Conservation (phyloP, 2,888 invertebrate species). For the Cordylochernes scorpioides region DNA sequence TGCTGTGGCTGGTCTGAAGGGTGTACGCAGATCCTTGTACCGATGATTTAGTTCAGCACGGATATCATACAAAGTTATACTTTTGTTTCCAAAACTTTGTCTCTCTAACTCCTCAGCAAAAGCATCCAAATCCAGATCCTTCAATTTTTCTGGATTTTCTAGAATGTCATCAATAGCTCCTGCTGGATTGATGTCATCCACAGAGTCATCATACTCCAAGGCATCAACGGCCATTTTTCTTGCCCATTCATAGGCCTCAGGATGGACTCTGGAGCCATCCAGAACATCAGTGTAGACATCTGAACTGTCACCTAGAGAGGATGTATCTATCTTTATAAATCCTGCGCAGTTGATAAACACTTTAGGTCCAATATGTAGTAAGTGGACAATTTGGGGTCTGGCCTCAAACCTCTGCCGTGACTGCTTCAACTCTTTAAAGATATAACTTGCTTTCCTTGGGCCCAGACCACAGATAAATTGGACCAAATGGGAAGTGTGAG, state of each 20-base stretch:
- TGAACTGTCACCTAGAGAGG: constrained; percentile 69
- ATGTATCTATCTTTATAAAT: constrained; percentile 93
- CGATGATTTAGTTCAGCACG: constrained; percentile 75
- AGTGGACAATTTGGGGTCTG: constrained; percentile 73
- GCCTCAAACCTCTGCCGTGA: constrained; percentile 66
- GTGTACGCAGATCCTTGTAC: constrained; percentile 60
- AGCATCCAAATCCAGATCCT: constrained; percentile 88
- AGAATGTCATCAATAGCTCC: constrained; percentile 90
- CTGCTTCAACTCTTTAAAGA: too few species aligned
- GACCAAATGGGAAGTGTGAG: constrained; percentile 58
- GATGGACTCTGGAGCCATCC: constrained; percentile 91
- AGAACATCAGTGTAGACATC: constrained; percentile 83
- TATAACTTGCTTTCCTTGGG: constrained; percentile 83
- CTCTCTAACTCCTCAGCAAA: constrained; percentile 89
- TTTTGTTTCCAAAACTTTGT: constrained; percentile 38
- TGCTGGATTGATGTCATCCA: constrained; percentile 66
- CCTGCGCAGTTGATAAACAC: constrained; percentile 97
- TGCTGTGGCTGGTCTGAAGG: constrained; percentile 46
- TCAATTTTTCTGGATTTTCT: constrained; percentile 70
- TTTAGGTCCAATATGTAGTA: constrained; percentile 89
- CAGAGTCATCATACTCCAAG: constrained; percentile 67
- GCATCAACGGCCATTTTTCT: constrained; percentile 99
- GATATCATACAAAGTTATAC: constrained; percentile 83
- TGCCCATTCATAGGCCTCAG: constrained; percentile 99
- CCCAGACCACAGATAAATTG: constrained; percentile 95